Base-by-base conservation (phyloP, 1,140 invertebrate genomes). In the Phenacoccus solenopsis region DNA sequence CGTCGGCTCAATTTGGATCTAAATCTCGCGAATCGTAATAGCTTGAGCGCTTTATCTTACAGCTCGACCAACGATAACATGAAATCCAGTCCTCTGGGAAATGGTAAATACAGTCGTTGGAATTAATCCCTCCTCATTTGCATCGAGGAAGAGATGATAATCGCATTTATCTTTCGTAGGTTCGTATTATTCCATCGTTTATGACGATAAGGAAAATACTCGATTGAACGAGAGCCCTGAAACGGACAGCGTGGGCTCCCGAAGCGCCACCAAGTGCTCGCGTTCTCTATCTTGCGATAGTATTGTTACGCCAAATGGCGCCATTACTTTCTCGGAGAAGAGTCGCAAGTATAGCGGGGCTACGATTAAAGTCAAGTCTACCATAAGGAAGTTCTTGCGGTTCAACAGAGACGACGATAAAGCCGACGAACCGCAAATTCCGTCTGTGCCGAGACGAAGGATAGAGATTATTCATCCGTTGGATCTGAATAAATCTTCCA, bases 381-480 rank as follows among this genome's bases (percentile, higher is more conserved):
- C 89, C 0, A 81, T 93, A n/a, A 89, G 90, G 74, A 92, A 91
- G 74, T 85, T 93, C 35, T 77, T 93, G 7, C 81, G 90, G 56
- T 87, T 93, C 24, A 72, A 70, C n/a, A 74, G 71, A 30, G 49
- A 72, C 57, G 77, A 78, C 1, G 70, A 70, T 1, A 71, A 72
- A 1, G 12, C 70, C 76, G 79, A 3, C 75, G 80, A 67, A 73
- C 75, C 56, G 74, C 79, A 75, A 73, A 81, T 69, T n/a, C 86
- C 73, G 76, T 80, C 1, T 10, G 21, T 73, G 74, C 83, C 84
- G 0, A 88, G 88, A 75, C 87, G 87, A 0, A 81, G 89, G 21
- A 79, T 91, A 10, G 89, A 93, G 57, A 94, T 94, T 67, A 90
- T 94, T 72, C 91, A 94, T 83, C 91, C 91, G 13, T 80, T 90